These are phyloP conservation scores for Chymomyza procnemis DNA, from an alignment of 2,888 invertebrate genomes.

Conservation along the genomic window DNA sequence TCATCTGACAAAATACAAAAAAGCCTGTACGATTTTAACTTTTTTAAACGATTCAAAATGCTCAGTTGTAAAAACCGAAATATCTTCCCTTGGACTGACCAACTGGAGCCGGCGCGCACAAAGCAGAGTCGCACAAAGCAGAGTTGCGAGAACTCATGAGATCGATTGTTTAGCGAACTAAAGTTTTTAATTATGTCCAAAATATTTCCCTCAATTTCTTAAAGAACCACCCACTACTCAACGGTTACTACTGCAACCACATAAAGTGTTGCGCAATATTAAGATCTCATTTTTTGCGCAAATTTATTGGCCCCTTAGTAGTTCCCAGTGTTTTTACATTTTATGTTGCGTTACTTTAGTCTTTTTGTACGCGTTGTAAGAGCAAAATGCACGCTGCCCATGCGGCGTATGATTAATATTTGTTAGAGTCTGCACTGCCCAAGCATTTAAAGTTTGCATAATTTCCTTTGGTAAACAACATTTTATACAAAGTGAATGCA, in stretches of 20 bases:
- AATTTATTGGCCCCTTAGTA: constrained; percentile 4
- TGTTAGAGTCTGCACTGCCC: background rate
- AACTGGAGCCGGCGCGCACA: too few species aligned
- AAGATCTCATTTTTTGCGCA: constrained; percentile 1
- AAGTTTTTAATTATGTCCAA: too few species aligned
- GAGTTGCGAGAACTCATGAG: too few species aligned
- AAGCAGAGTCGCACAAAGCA: too few species aligned
- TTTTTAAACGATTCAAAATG: too few species aligned
- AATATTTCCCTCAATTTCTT: too few species aligned
- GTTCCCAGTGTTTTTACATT: background rate
- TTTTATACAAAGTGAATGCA: background rate
- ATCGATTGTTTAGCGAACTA: too few species aligned
- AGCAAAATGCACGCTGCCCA: background rate
- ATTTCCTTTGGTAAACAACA: background rate
- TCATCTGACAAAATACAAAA: too few species aligned
- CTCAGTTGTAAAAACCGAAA: too few species aligned
- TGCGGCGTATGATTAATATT: background rate
- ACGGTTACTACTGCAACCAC: background rate
- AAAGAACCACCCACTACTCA: too few species aligned
- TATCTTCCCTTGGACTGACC: too few species aligned
- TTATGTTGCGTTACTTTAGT: background rate
- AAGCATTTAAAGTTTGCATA: background rate
- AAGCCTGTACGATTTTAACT: too few species aligned
- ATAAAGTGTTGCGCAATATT: background rate
- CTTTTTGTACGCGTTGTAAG: background rate